Conservation (phyloP, 1,140 invertebrate genomes). For the Ectropis grisescens region DNA sequence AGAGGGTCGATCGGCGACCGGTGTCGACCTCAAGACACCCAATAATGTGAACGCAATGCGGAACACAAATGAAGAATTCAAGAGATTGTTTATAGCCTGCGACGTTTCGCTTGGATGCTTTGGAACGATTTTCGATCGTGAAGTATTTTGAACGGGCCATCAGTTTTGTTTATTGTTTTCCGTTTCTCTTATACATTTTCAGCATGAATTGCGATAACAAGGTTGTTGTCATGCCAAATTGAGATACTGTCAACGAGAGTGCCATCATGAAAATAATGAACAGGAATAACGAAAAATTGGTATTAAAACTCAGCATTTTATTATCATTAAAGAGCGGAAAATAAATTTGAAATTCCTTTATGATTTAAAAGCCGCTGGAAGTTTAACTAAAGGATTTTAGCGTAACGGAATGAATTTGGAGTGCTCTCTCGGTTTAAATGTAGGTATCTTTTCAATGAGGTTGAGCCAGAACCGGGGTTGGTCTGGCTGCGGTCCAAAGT, state of each 20-base stretch:
- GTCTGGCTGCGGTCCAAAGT: constrained; percentile 53
- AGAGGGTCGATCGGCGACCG: constrained; percentile 22
- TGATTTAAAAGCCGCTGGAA: too few relatives aligned
- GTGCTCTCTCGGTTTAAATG: constrained; percentile 42
- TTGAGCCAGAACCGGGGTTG: constrained; percentile 20
- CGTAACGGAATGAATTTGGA: constrained; percentile 28
- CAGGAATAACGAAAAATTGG: too few relatives aligned
- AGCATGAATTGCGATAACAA: too few relatives aligned
- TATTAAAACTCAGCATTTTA: too few relatives aligned
- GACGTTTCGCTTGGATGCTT: constrained; percentile 4
- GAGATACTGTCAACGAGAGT: too few relatives aligned
- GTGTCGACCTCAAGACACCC: constrained; percentile 25
- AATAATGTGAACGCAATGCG: constrained; percentile 31
- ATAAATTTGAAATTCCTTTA: too few relatives aligned
- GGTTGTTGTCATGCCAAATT: too few relatives aligned
- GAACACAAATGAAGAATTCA: constrained; percentile 29
- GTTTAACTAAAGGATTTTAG: constrained; percentile 5
- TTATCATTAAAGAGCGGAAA: too few relatives aligned
- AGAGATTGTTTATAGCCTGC: constrained; percentile 22
- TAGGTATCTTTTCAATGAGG: constrained; percentile 44
- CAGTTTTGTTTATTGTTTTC: neutral
- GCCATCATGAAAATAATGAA: too few relatives aligned
- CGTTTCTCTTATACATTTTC: too few relatives aligned
- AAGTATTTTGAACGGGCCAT: neutral
- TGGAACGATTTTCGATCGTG: neutral